A percentile compares a stretch with the other conserved stretches of the same genome.
phyloP scores from a whole-genome alignment of 2,888 invertebrate genomes.

The Polydrusus pterygomalis region DNA sequence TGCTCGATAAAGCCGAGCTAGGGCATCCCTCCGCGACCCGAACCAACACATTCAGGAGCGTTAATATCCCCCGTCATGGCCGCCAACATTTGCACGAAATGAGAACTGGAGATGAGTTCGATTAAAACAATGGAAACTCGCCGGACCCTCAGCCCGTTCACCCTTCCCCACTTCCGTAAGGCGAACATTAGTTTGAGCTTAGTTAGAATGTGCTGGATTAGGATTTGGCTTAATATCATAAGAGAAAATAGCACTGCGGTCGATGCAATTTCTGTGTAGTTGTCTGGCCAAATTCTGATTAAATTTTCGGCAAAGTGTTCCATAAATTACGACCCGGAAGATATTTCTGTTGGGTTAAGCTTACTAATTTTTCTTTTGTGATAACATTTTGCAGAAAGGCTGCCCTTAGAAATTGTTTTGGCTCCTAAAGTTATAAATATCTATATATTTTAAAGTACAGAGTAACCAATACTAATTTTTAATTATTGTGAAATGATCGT shows the following conservation, averaged over 20 bases:
- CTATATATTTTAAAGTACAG: too few relatives aligned
- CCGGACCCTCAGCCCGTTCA: constrained; percentile 52
- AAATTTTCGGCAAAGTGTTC: constrained; percentile 52
- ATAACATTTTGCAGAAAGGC: constrained; percentile 34
- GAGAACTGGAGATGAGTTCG: constrained; percentile 72
- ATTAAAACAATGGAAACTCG: constrained; percentile 71
- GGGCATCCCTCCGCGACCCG: constrained; percentile 61
- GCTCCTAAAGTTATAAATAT: background rate
- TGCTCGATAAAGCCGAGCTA: constrained; percentile 69
- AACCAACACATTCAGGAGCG: constrained; percentile 70
- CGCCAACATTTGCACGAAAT: constrained; percentile 72
- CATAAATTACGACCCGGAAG: constrained; percentile 45
- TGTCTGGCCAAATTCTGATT: constrained; percentile 52
- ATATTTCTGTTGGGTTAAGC: constrained; percentile 48
- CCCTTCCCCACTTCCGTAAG: constrained; percentile 56
- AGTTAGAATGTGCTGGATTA: constrained; percentile 64
- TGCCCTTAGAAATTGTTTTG: constrained; percentile 27
- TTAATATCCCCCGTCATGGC: constrained; percentile 71
- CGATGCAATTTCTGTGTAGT: constrained; percentile 54
- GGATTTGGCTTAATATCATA: constrained; percentile 64
- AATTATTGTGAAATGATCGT: too few relatives aligned
- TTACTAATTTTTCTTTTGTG: constrained; percentile 48
- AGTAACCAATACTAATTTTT: too few relatives aligned
- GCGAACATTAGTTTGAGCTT: constrained; percentile 66
- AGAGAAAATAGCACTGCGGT: constrained; percentile 60